These are phyloP conservation scores for Calyptomena viridis DNA, from an alignment of 2,113 vertebrate species.

Conservation along the genomic window DNA sequence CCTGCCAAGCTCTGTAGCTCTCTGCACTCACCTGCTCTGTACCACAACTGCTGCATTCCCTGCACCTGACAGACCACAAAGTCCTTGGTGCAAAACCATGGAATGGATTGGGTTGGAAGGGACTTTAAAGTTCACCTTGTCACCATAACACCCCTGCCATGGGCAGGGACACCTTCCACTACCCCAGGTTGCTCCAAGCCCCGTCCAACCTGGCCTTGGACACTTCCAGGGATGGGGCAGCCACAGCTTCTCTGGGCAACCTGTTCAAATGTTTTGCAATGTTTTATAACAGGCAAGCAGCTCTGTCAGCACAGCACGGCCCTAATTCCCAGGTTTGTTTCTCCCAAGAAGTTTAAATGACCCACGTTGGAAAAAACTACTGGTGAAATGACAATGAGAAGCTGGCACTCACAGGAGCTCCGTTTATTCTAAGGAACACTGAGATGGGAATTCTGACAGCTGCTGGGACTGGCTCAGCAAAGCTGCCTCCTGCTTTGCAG, in stretches of 20 bases:
- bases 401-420: not conserved
- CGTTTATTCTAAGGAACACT: not conserved
- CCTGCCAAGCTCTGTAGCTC: accelerated
- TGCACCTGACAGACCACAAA: not conserved
- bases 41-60: not conserved
- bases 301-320: not conserved
- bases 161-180: not conserved
- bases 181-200: accelerated
- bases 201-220: accelerated
- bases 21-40: not conserved
- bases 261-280: not conserved
- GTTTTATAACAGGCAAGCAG: accelerated
- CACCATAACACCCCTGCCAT: too few relatives aligned
- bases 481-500: not conserved
- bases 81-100: not conserved
- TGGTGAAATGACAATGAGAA: not conserved
- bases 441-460: not conserved
- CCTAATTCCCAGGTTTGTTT: not conserved
- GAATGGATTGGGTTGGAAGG: not conserved
- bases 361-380: accelerated
- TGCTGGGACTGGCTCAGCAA: not conserved
- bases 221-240: not conserved
- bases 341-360: not conserved
- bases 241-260: not conserved
- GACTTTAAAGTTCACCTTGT: not conserved